phyloP scores from a whole-genome alignment of 2,113 vertebrate genomes.

The Ibidorhyncha struthersii region DNA sequence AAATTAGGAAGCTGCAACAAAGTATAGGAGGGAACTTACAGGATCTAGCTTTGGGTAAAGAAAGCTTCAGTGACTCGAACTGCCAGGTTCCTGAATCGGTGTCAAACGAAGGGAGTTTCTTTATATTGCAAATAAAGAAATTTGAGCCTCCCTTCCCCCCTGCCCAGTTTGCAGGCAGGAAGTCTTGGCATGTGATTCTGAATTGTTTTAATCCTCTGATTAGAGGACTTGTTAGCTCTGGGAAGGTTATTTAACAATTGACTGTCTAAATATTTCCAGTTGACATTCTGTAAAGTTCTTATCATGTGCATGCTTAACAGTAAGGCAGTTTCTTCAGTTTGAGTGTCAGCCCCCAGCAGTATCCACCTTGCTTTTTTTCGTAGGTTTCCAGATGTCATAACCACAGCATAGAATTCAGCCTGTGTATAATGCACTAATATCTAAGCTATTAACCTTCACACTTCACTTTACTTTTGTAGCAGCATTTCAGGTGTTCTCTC shows the following conservation, averaged over 20 bases:
- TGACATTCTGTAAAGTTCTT: neutral
- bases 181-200: neutral
- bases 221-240: neutral
- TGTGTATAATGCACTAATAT: neutral
- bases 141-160: neutral
- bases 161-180: neutral
- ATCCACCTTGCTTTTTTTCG: neutral
- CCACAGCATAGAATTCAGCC: neutral
- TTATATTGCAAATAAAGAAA: neutral
- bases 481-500: neutral
- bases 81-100: neutral
- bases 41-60: neutral
- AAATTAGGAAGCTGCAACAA: neutral
- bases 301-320: neutral
- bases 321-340: neutral
- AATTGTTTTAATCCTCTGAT: neutral
- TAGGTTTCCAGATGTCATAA: neutral
- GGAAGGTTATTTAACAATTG: neutral
- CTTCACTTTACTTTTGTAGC: neutral
- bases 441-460: neutral
- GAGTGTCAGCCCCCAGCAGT: neutral
- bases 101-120: neutral
- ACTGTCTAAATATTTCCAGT: neutral
- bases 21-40: neutral
- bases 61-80: neutral